Conservation (phyloP, 2,888 invertebrate genomes). For the Drosophila fulvimacula region DNA sequence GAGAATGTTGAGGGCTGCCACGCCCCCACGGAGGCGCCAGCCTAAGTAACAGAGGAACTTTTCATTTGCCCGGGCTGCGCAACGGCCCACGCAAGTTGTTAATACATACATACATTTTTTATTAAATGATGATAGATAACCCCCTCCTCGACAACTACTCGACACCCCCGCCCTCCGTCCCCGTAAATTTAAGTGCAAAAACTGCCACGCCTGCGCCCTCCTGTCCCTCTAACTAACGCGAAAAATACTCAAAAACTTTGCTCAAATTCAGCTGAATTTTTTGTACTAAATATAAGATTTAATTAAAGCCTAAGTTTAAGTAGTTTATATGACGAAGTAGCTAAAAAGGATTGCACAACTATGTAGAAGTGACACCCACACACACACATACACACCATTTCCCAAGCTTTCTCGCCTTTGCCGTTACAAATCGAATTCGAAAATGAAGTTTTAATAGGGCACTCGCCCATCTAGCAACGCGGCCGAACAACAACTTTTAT, state of each 20-base stretch:
- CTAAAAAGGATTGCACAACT: conserved; percentile 62
- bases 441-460: conserved; percentile 41
- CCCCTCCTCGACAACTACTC: conserved; percentile 51
- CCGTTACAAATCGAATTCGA: conserved; percentile 34
- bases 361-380: conserved; percentile 29
- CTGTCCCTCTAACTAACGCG: conserved; percentile 36
- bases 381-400: conserved; percentile 17
- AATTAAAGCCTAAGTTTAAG: conserved; percentile 70
- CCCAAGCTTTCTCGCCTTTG: conserved; percentile 46
- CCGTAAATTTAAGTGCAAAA: conserved; percentile 3
- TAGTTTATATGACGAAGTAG: conserved; percentile 71
- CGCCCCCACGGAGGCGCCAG: conserved; percentile 89
- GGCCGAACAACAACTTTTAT: conserved; percentile 65
- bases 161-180: conserved; percentile 45
- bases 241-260: conserved; percentile 69
- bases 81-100: conserved; percentile 49
- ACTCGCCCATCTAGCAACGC: conserved; percentile 64
- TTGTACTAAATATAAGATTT: conserved; percentile 66
- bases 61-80: conserved; percentile 4
- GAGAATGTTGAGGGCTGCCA: conserved; percentile 96
- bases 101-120: conserved; percentile 56
- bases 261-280: conserved; percentile 68
- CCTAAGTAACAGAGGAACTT: conserved; percentile 57
- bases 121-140: conserved; percentile 47
- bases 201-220: background rate